phyloP scores from a whole-genome alignment of 2,113 vertebrate species.

The Neodon shergylaensis region DNA sequence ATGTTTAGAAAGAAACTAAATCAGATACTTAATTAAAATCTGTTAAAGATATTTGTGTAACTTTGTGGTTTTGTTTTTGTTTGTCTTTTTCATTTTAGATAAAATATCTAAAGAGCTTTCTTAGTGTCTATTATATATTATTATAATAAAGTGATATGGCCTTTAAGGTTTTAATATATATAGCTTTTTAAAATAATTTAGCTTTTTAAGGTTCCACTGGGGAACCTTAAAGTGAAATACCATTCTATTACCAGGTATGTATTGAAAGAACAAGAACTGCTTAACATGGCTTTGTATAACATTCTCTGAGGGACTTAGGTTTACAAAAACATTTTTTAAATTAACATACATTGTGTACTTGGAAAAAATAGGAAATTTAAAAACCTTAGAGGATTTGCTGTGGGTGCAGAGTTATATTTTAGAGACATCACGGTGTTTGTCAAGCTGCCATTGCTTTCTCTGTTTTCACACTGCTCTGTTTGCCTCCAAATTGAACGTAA shows the following conservation, averaged over 20 bases:
- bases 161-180: neutral
- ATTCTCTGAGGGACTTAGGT: conserved; percentile 37
- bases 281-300: conserved; percentile 30
- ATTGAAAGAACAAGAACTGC: conserved; percentile 18
- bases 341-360: conserved; percentile 40
- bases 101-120: conserved; percentile 50
- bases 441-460: neutral
- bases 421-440: neutral
- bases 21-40: conserved; percentile 50
- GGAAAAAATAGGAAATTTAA: conserved; percentile 51
- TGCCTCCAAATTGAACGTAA: conserved; percentile 30
- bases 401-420: conserved; percentile 35
- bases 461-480: neutral
- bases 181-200: neutral
- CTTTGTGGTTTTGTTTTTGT: neutral
- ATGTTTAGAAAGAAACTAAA: conserved; percentile 45
- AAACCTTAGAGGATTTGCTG: conserved; percentile 17
- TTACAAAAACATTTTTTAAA: conserved; percentile 1
- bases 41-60: conserved; percentile 27
- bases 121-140: conserved; percentile 48
- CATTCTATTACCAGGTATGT: neutral
- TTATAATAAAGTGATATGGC: neutral
- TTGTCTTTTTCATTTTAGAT: conserved; percentile 25
- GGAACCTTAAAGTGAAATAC: conserved; percentile 41
- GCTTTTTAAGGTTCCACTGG: neutral